Evolutionary conservation across 2,797 vertebrate species (phyloP).

Genomic region (Melanogrammus aeglefinus): DNA sequence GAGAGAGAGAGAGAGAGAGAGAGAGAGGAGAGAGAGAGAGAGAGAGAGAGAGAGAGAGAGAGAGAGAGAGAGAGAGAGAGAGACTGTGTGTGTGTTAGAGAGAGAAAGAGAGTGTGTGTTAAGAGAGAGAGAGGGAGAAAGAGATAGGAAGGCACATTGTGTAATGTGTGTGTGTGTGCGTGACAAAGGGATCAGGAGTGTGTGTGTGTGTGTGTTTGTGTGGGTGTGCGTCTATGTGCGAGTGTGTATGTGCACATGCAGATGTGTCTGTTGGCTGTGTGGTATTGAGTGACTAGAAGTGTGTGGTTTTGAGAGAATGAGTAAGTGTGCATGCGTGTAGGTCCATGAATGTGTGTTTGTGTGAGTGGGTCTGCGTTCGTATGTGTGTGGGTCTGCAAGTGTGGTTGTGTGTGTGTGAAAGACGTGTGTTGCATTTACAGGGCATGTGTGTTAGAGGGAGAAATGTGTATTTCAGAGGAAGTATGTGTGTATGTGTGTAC

Average conservation of each 20-base stretch:
- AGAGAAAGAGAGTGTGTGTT: slow-evolving; percentile 35
- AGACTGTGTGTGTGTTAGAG: slow-evolving; percentile 36
- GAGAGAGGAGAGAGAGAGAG: slow-evolving; percentile 40
- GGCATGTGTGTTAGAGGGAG: slow-evolving; percentile 30
- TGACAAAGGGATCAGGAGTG: slow-evolving; percentile 65
- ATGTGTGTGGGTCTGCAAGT: slow-evolving; percentile 5
- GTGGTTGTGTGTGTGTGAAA: slow-evolving; percentile 40
- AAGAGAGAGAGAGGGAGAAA: slow-evolving; percentile 30
- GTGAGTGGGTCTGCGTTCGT: background rate
- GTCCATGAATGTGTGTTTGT: slow-evolving; percentile 2
- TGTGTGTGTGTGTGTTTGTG: slow-evolving; percentile 26
- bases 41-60: slow-evolving; percentile 41
- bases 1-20: slow-evolving; percentile 24
- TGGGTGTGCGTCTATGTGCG: slow-evolving; percentile 31
- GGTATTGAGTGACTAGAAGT: slow-evolving; percentile 24
- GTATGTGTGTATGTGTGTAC: slow-evolving; percentile 22
- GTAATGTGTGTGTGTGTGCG: slow-evolving; percentile 60
- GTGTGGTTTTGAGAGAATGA: slow-evolving; percentile 14
- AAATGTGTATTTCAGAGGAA: background rate
- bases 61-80: slow-evolving; percentile 37
- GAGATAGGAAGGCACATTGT: slow-evolving; percentile 59
- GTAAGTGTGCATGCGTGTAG: slow-evolving; percentile 6
- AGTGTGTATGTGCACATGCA: slow-evolving; percentile 27
- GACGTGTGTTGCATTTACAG: slow-evolving; percentile 46
- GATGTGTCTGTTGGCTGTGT: slow-evolving; percentile 30